Evolutionary conservation across 2,113 vertebrate genomes (phyloP).

Genomic region (Lutjanus erythropterus): DNA sequence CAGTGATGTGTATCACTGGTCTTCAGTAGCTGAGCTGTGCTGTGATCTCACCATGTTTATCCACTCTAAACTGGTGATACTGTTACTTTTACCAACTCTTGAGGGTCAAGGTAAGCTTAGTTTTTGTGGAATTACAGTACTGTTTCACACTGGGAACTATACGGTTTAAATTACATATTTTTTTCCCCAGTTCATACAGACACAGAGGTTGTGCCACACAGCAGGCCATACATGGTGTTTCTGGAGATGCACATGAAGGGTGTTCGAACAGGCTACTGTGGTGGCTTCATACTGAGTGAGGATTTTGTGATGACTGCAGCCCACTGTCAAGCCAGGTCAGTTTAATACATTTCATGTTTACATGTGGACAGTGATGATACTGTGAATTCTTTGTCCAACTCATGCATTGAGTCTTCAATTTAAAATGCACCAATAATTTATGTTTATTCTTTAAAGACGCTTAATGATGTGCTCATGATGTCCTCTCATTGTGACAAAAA

Average conservation of each 20-base stretch:
- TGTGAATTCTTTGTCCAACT: no score
- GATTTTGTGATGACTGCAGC: conserved; percentile 80
- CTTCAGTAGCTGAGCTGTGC: conserved; percentile 12
- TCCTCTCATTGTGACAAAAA: no score
- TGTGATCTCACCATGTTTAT: conserved; percentile 49
- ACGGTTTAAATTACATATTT: no score
- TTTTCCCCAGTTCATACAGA: conserved; percentile 20
- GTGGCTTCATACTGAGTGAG: conserved; percentile 72
- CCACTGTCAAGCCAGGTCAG: conserved; percentile 69
- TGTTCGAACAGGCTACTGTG: neutral
- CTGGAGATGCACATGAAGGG: accelerated
- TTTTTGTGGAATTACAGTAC: neutral
- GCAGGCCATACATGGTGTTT: conserved; percentile 74
- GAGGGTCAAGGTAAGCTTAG: conserved; percentile 64
- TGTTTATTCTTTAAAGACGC: no score
- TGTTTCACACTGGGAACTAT: no score
- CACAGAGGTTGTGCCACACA: conserved; percentile 41
- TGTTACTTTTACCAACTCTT: conserved; percentile 42
- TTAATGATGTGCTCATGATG: no score
- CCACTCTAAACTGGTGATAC: neutral
- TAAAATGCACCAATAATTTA: no score
- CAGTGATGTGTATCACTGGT: neutral
- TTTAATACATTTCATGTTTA: neutral
- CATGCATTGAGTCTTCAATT: no score
- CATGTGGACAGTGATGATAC: no score